phyloP scores from a whole-genome alignment of 2,888 invertebrate genomes.

The Torymus texanus region DNA sequence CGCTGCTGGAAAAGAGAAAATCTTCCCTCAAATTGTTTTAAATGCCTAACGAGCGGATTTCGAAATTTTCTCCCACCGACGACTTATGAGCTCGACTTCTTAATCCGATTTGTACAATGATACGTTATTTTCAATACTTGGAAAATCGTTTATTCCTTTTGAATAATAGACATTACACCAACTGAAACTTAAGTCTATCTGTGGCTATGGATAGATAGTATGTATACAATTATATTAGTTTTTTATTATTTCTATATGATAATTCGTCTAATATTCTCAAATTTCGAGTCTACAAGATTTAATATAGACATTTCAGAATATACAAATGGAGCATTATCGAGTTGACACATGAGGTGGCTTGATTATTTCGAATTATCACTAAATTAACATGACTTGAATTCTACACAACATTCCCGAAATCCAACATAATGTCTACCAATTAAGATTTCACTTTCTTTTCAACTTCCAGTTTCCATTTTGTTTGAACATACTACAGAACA shows the following conservation, averaged over 20 bases:
- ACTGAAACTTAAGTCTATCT: too few relatives aligned
- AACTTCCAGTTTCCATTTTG: not conserved
- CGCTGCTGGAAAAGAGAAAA: constrained; percentile 33
- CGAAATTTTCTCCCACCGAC: not conserved
- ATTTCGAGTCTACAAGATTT: too few relatives aligned
- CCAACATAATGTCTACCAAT: not conserved
- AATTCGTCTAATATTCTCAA: too few relatives aligned
- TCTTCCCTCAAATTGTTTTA: not conserved
- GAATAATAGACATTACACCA: too few relatives aligned
- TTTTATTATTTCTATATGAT: too few relatives aligned
- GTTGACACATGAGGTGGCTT: not conserved
- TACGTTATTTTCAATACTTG: too few relatives aligned
- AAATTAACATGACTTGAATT: constrained; percentile 18
- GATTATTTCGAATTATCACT: not conserved
- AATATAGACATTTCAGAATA: too few relatives aligned
- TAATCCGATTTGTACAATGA: not conserved
- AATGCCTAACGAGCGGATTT: constrained; percentile 12
- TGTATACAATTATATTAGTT: too few relatives aligned
- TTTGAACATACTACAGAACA: too few relatives aligned
- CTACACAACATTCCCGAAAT: not conserved
- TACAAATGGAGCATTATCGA: too few relatives aligned
- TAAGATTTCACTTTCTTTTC: constrained; percentile 25
- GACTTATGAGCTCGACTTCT: not conserved
- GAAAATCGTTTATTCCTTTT: too few relatives aligned
- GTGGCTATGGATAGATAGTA: too few relatives aligned